Evolutionary conservation across 2,113 vertebrate genomes (phyloP), one percentile per base, ranked within the genome.

Genomic region (Empidonax alnorum): DNA sequence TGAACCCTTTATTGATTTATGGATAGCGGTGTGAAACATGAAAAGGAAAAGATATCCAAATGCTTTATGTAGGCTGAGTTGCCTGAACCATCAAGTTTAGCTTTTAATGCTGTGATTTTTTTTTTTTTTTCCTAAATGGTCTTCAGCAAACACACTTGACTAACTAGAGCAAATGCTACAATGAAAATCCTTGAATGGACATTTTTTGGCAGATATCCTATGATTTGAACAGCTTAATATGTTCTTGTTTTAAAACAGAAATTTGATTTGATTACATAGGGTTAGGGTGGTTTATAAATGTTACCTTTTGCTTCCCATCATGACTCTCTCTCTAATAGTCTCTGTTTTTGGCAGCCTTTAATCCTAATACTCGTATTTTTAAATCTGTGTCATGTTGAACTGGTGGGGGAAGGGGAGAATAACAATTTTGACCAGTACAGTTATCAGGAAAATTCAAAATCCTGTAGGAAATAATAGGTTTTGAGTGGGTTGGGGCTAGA

Each of bases 241-340:
- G 56, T 81, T 84, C 12, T 10, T 24, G 1, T 90, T 92, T 86
- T 86, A 67, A 75, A 93, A 81, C 27, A 68, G 68, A 88, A 87
- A 81, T 71, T 81, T 75, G 6, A 81, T 93, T 92, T 92, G 21
- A 55, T 88, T 95, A 74, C 30, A 7, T 33, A 86, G 50, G 28
- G 79, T 42, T 88, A 84, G 47, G 39, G 23, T 78, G 50, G 47
- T 74, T 94, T 89, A 47, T 63, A 75, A 91, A 78, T 73, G 76
- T 94, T 89, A 77, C 39, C n/a, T 92, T 92, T 91, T 84, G 35
- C 47, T 92, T 90, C 14, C 30, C 90, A 28, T 67, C 65, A 14
- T 74, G 75, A 63, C 55, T 78, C 44, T 76, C 14, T 68, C 47
- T 75, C 31, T 92, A 73, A 66, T 44, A 85, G 68, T 83, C 33